Evolutionary conservation across 2,113 vertebrate genomes (phyloP).

Genomic region (Bubalus kerabau): DNA sequence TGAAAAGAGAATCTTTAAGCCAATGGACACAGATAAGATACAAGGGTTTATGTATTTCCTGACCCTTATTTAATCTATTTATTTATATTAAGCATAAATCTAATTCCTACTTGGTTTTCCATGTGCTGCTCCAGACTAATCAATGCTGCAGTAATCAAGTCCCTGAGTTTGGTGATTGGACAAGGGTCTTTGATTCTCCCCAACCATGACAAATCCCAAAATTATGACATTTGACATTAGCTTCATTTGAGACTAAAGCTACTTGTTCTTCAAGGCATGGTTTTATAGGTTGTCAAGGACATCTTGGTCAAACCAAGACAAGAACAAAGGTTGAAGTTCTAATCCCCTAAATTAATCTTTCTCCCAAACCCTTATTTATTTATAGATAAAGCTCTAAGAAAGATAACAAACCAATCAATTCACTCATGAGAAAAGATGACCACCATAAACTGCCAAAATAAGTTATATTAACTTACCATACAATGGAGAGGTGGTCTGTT

Average conservation of each 20-base stretch:
- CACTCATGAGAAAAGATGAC: neutral
- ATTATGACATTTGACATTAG: neutral
- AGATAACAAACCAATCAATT: neutral
- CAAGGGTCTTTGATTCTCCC: neutral
- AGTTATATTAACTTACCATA: slow-evolving; percentile 85
- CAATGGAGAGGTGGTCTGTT: slow-evolving; percentile 97
- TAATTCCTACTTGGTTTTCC: neutral
- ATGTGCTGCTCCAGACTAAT: neutral
- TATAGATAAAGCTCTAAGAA: neutral
- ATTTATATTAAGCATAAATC: neutral
- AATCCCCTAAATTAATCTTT: neutral
- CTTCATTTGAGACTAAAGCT: neutral
- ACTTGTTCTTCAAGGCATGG: neutral
- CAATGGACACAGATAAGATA: neutral
- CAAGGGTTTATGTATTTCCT: neutral
- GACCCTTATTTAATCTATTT: neutral
- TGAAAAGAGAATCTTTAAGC: neutral
- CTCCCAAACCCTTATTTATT: neutral
- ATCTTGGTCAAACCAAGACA: neutral
- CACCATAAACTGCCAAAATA: neutral
- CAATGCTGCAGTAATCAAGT: neutral
- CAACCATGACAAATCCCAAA: neutral
- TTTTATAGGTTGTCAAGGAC: neutral
- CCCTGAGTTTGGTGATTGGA: neutral
- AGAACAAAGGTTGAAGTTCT: neutral